A percentile compares a stretch with the other conserved stretches of the same genome.
Conservation (phyloP, 2,797 vertebrate genomes). For the Antennarius maculatus region DNA sequence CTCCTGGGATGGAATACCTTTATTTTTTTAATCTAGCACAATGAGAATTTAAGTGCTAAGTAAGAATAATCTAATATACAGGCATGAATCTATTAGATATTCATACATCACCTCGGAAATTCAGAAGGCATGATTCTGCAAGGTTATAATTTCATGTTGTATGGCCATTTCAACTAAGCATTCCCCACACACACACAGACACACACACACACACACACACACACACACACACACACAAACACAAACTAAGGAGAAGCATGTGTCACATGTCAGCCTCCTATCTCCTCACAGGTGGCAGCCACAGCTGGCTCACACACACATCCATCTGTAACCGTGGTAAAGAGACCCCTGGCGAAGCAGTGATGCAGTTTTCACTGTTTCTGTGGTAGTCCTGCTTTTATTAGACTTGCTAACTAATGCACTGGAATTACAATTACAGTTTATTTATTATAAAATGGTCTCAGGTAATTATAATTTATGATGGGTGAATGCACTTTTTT, state of each 20-base stretch:
- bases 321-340: constrained; percentile 14
- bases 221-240: constrained; percentile 34
- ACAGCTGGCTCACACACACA: constrained; percentile 46
- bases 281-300: constrained; percentile 67
- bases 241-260: constrained; percentile 65
- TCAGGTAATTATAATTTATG: neutral
- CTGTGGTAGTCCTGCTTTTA: neutral
- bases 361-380: neutral
- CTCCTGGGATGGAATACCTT: constrained; percentile 33
- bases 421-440: constrained; percentile 1
- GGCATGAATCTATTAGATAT: constrained; percentile 20
- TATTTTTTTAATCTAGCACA: constrained; percentile 35
- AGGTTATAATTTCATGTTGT: constrained; percentile 29
- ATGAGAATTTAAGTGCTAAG: constrained; percentile 47
- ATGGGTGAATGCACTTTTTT: neutral
- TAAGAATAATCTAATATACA: constrained; percentile 34
- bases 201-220: constrained; percentile 7
- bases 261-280: constrained; percentile 64
- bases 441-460: neutral
- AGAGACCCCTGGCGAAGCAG: constrained; percentile 50
- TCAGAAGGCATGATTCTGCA: constrained; percentile 5
- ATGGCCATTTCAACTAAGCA: constrained; percentile 42
- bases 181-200: constrained; percentile 8
- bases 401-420: neutral
- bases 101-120: constrained; percentile 27